phyloP scores from a whole-genome alignment of 2,797 vertebrate genomes.

The Ceyx erithaca region DNA sequence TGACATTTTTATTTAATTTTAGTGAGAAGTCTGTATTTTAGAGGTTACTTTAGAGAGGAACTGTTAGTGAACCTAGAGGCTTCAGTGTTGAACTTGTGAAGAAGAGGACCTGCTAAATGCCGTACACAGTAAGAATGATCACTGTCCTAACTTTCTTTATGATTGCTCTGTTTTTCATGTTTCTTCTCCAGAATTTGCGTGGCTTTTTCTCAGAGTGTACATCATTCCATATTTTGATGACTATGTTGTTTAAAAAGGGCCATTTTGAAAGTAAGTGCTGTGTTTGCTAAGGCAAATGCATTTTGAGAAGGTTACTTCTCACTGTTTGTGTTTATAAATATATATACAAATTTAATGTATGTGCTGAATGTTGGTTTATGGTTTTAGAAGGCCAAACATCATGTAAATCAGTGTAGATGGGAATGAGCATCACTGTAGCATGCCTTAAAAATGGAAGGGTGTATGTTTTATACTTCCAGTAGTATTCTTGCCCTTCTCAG shows the following conservation, averaged over 20 bases:
- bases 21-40: background rate
- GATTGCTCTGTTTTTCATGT: background rate
- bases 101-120: background rate
- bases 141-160: background rate
- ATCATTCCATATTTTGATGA: constrained; percentile 92
- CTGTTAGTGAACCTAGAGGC: background rate
- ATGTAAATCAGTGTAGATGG: background rate
- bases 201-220: constrained; percentile 91
- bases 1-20: background rate
- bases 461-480: background rate
- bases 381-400: background rate
- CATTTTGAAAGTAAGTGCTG: constrained; percentile 85
- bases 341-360: background rate
- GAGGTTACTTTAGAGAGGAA: background rate
- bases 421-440: background rate
- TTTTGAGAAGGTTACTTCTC: background rate
- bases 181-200: constrained; percentile 80
- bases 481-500: background rate
- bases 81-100: background rate
- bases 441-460: background rate
- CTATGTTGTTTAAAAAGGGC: constrained; percentile 91
- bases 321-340: background rate
- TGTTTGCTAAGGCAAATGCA: background rate
- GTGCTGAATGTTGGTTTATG: background rate
- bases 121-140: background rate